These are phyloP conservation scores for Perca fluviatilis DNA, from an alignment of 2,113 vertebrate genomes.

Conservation along the genomic window DNA sequence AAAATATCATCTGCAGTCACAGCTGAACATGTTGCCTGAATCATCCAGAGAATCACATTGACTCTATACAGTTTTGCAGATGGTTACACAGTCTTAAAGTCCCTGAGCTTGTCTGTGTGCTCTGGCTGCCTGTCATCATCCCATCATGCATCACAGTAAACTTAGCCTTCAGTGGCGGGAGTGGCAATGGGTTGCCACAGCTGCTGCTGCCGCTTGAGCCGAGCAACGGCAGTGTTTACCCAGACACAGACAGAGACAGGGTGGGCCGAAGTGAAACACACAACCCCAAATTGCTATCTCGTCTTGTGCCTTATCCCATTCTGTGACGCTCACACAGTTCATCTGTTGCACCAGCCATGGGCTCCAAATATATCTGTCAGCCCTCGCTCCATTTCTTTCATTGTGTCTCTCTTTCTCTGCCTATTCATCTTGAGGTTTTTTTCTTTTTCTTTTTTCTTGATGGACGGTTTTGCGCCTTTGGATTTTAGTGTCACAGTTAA, in stretches of 20 bases:
- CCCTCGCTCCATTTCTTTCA: conserved; percentile 36
- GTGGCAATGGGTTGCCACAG: conserved; percentile 57
- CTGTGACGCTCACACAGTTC: conserved; percentile 45
- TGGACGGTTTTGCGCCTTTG: conserved; percentile 69
- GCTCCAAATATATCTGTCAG: conserved; percentile 67
- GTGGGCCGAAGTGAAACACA: conserved; percentile 60
- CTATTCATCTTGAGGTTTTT: conserved; percentile 55
- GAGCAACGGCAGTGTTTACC: conserved; percentile 56
- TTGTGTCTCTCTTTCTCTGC: conserved; percentile 50
- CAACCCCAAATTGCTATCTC: conserved; percentile 59
- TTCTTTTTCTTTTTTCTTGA: conserved; percentile 55
- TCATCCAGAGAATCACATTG: conserved; percentile 2
- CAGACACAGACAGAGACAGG: conserved; percentile 61
- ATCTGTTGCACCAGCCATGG: conserved; percentile 41
- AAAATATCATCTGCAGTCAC: conserved; percentile 21
- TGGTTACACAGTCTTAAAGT: conserved; percentile 49
- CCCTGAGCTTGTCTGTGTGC: conserved; percentile 46
- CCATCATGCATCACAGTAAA: conserved; percentile 61
- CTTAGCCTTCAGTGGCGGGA: conserved; percentile 54
- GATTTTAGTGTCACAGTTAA: conserved; percentile 77
- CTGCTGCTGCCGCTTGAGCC: conserved; percentile 38
- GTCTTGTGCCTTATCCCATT: conserved; percentile 44
- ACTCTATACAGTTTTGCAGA: conserved; percentile 28
- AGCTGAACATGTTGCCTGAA: conserved; percentile 25
- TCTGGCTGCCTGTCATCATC: conserved; percentile 60